Percentiles rank a stretch among this genome's conserved stretches.
Conservation (phyloP, 53 echinoderm and acorn worm species). For the Hippasteria phrygiana region DNA sequence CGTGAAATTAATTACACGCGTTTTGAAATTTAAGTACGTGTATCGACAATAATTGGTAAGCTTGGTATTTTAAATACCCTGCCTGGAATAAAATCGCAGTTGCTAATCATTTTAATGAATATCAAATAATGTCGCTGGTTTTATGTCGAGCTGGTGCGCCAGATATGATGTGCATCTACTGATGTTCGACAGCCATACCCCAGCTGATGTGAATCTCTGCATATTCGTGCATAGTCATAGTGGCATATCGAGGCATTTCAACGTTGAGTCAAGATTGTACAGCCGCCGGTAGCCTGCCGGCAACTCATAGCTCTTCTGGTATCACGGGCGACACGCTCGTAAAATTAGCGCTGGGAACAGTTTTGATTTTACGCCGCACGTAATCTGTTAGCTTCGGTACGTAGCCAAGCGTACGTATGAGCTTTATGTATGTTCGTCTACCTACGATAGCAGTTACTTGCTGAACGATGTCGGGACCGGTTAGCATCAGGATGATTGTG, state of each 20-base stretch:
- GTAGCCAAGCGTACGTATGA: neutral
- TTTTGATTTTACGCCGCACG: conserved; percentile 38
- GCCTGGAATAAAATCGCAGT: neutral
- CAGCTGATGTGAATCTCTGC: conserved; percentile 29
- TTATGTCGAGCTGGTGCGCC: neutral
- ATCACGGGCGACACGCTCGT: conserved; percentile 18
- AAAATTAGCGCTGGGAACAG: conserved; percentile 22
- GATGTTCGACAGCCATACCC: neutral
- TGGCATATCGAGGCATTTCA: conserved; percentile 23
- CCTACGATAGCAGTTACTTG: conserved; percentile 39
- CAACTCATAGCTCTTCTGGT: neutral
- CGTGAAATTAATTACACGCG: neutral
- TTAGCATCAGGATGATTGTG: conserved; percentile 28
- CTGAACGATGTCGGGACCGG: conserved; percentile 43
- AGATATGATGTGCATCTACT: neutral
- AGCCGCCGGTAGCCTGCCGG: conserved; percentile 5
- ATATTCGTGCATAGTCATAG: conserved; percentile 10
- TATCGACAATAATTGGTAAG: neutral
- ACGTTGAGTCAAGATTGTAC: neutral
- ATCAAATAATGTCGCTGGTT: neutral
- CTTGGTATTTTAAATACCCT: neutral
- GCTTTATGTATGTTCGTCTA: conserved; percentile 14
- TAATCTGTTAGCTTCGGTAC: conserved; percentile 20
- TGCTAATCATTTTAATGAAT: conserved; percentile 24
- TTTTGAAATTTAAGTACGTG: neutral